Evolutionary conservation across 2,797 vertebrate genomes (phyloP).

Genomic region (Ptychadena robeensis): DNA sequence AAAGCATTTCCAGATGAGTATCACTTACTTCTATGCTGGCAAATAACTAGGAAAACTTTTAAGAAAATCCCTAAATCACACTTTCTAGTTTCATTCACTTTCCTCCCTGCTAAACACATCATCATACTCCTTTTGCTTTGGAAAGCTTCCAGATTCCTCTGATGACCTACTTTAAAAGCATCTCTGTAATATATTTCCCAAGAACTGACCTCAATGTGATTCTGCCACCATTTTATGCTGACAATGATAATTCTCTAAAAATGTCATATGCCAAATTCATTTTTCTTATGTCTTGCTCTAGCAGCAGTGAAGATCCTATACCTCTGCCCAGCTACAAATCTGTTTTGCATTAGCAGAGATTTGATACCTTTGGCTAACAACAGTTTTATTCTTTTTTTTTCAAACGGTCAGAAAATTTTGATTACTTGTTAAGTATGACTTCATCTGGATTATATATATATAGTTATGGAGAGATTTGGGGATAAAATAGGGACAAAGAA

Average conservation of each 20-base stretch:
- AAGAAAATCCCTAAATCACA: neutral
- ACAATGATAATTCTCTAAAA: conserved; percentile 30
- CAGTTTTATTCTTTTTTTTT: conserved; percentile 6
- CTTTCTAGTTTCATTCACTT: neutral
- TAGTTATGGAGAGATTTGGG: conserved; percentile 26
- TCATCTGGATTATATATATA: conserved; percentile 39
- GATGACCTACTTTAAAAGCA: conserved; percentile 32
- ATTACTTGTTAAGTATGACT: conserved; percentile 34
- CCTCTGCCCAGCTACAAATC: neutral
- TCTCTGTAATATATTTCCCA: conserved; percentile 17
- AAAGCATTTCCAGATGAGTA: neutral
- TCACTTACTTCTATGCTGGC: neutral
- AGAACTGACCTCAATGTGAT: conserved; percentile 37
- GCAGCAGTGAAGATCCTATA: neutral
- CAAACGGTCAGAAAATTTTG: conserved; percentile 6
- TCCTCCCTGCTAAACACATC: conserved; percentile 7
- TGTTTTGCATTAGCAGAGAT: conserved; percentile 13
- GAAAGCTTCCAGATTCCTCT: neutral
- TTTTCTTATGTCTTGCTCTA: neutral
- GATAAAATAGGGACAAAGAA: conserved; percentile 45
- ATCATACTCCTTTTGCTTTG: neutral
- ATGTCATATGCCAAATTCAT: conserved; percentile 20
- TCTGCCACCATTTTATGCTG: conserved; percentile 39
- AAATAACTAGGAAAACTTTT: neutral
- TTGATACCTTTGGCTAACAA: neutral